Base-by-base conservation (phyloP, 2,888 invertebrate species). In the Chouioia cunea region DNA sequence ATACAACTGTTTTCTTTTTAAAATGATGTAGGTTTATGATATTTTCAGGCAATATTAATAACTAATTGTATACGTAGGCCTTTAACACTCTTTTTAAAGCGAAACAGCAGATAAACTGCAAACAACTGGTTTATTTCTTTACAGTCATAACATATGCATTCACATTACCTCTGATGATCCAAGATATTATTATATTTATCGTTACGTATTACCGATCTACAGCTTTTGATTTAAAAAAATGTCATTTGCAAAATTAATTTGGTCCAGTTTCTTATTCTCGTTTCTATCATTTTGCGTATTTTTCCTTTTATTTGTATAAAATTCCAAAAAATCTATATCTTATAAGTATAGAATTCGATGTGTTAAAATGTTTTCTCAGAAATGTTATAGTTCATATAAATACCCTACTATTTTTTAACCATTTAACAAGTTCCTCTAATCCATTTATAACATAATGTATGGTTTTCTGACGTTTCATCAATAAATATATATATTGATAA, bases 61-160 rank as follows among this genome's bases (percentile, higher is more conserved):
- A 50, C 16, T 18, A 50, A 36, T 36, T 36, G 36, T 23, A 54
- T 8, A 4, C 23, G 22, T 62, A 71, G 66, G 65, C 62, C 67
- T 68, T 58, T 54, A 64, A 71, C 63, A 59, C 54, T 50, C 50
- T 44, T 64, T n/a, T 53, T 66, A 60, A 50, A 62, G 52, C 57
- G 44, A 62, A 65, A 57, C n/a, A 62, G 57, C 52, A 36, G 36
- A 6, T 36, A 36, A 36, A 36, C 36, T 36, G 36, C 36, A 36
- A 10, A 36, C 36, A 36, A 36, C 36, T 6, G 36, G 6, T 36
- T 36, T 36, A 1, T 10, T 2, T 36, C 12, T 36, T 4, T 22
- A 57, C 46, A 56, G 48, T 53, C 47, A 22, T 59, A 47, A 59
- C 47, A 59, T 65, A 56, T 59, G 43, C 27, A 54, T 60, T 56